Percentiles rank a stretch among this genome's conserved stretches.
Conservation (phyloP, 2,113 vertebrate genomes). For the Pseudorhombus dupliciocellatus region DNA sequence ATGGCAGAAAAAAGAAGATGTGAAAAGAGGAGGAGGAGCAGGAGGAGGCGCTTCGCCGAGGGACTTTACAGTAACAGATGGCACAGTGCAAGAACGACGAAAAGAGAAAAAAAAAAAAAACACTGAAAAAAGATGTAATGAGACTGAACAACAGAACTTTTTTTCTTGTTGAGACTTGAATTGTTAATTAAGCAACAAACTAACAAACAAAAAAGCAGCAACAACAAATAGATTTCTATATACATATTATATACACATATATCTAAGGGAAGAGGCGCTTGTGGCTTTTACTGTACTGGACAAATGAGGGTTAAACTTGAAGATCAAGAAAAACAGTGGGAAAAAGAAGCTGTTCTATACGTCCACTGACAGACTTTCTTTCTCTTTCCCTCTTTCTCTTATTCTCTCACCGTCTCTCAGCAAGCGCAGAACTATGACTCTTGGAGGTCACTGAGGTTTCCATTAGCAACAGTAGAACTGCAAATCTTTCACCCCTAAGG, state of each 20-base stretch:
- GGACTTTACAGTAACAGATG: slow-evolving; percentile 73
- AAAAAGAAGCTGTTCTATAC: slow-evolving; percentile 73
- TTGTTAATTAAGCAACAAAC: slow-evolving; percentile 85
- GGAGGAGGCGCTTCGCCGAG: slow-evolving; percentile 60
- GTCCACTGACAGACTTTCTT: slow-evolving; percentile 80
- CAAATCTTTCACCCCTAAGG: slow-evolving; percentile 84
- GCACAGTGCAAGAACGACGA: slow-evolving; percentile 69
- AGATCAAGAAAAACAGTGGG: slow-evolving; percentile 80
- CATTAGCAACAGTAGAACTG: slow-evolving; percentile 83
- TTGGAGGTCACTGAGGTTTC: slow-evolving; percentile 83
- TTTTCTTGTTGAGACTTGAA: slow-evolving; percentile 83
- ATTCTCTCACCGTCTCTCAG: slow-evolving; percentile 79
- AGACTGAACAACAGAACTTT: slow-evolving; percentile 81
- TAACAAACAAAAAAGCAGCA: slow-evolving; percentile 83
- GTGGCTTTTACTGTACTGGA: slow-evolving; percentile 85
- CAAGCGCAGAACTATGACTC: slow-evolving; percentile 80
- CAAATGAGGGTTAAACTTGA: slow-evolving; percentile 88
- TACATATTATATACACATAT: slow-evolving; percentile 85
- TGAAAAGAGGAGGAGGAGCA: slow-evolving; percentile 52
- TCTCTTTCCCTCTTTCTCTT: slow-evolving; percentile 79
- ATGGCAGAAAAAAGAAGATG: slow-evolving; percentile 47
- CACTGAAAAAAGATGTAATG: slow-evolving; percentile 66
- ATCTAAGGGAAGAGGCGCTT: slow-evolving; percentile 82
- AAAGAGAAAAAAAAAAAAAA: slow-evolving; percentile 66
- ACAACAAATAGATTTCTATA: slow-evolving; percentile 87